These are phyloP conservation scores for Indicator indicator DNA, from an alignment of 2,113 vertebrate species.

Conservation along the genomic window DNA sequence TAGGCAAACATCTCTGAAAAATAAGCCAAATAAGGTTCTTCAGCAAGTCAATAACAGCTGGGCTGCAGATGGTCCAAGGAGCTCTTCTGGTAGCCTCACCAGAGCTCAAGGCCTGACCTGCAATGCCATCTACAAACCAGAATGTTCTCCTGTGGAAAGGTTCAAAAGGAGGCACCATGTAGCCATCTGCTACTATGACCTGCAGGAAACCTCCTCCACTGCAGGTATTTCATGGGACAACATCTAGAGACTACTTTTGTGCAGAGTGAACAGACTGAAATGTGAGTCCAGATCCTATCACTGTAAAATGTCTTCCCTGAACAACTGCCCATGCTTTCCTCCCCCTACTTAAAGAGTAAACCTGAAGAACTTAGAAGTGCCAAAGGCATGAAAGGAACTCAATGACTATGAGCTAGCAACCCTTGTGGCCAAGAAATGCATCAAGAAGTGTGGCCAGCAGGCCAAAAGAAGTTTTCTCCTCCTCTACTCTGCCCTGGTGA, in stretches of 20 bases:
- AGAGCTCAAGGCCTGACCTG: background rate
- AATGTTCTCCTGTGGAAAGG: accelerated
- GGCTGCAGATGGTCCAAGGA: background rate
- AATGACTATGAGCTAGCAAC: too few species aligned
- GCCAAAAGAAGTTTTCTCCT: too few species aligned
- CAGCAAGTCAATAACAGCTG: background rate
- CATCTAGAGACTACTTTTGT: accelerated
- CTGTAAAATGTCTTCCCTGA: background rate
- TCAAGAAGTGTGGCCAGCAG: too few species aligned
- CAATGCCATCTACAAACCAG: background rate
- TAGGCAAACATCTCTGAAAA: background rate
- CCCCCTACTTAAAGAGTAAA: background rate
- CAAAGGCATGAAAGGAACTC: too few species aligned
- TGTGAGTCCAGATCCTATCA: accelerated
- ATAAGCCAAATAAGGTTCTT: background rate
- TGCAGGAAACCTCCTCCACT: accelerated
- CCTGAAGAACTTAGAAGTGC: background rate
- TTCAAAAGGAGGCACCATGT: background rate
- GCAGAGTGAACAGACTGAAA: background rate
- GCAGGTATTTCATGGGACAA: background rate
- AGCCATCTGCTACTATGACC: background rate
- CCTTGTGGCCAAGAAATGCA: too few species aligned
- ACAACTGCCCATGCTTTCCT: accelerated
- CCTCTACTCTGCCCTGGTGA: too few species aligned
- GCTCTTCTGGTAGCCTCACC: background rate